Evolutionary conservation across 1,140 invertebrate genomes (phyloP).

Genomic region (Gonatopus flavifemur): DNA sequence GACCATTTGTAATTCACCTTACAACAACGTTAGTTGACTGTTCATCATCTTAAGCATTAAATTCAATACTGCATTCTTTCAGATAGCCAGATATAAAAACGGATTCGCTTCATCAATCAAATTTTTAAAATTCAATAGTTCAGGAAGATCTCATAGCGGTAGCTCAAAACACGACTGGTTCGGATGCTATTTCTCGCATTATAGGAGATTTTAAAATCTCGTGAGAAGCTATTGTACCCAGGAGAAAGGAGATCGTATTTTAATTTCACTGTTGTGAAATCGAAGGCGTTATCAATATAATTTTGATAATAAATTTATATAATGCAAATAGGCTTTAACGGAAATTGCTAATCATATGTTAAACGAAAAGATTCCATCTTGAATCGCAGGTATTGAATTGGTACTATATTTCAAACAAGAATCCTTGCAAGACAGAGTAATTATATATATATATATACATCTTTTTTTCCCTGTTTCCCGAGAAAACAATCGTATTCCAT

Average conservation of each 20-base stretch:
- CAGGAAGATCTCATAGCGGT: too few species aligned
- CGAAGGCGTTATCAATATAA: slow-evolving; percentile 55
- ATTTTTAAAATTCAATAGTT: neutral
- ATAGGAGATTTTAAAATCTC: slow-evolving; percentile 56
- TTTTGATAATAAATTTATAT: slow-evolving; percentile 42
- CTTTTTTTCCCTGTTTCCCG: too few species aligned
- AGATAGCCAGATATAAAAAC: slow-evolving; percentile 1
- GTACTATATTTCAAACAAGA: too few species aligned
- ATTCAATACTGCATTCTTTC: neutral
- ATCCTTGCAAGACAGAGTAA: too few species aligned
- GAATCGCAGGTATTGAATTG: slow-evolving; percentile 60
- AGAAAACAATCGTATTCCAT: too few species aligned
- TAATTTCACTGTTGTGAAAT: slow-evolving; percentile 57
- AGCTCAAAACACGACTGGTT: slow-evolving; percentile 66
- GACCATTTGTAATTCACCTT: slow-evolving; percentile 65
- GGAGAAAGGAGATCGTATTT: slow-evolving; percentile 62
- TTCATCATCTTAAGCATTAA: neutral
- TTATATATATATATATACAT: too few species aligned
- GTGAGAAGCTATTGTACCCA: slow-evolving; percentile 55
- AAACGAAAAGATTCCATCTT: slow-evolving; percentile 54
- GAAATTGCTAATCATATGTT: slow-evolving; percentile 59
- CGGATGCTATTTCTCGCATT: slow-evolving; percentile 57
- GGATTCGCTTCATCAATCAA: neutral
- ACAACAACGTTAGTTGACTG: slow-evolving; percentile 62
- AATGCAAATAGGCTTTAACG: slow-evolving; percentile 51